Percentiles rank a stretch among this genome's conserved stretches.
Conservation (phyloP, 2,888 invertebrate species). For the Agrotis segetum region DNA sequence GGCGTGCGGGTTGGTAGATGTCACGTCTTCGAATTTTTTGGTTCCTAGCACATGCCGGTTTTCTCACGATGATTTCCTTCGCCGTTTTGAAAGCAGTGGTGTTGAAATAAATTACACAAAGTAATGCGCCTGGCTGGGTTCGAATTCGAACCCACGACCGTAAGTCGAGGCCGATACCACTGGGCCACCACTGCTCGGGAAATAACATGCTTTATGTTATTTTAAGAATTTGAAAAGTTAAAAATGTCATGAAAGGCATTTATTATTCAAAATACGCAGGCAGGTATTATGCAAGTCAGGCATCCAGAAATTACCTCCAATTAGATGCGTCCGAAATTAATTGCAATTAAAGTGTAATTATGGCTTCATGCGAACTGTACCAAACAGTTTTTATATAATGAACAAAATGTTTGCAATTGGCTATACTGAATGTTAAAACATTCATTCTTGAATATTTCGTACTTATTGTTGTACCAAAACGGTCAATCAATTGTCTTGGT, state of each 20-base stretch:
- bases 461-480: background rate
- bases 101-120: too few species aligned
- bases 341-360: conserved; percentile 48
- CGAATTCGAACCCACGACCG: too few species aligned
- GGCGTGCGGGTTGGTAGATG: too few species aligned
- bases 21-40: too few species aligned
- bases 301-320: conserved; percentile 37
- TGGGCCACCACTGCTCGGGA: too few species aligned
- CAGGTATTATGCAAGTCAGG: conserved; percentile 17
- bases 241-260: background rate
- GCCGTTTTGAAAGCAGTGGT: too few species aligned
- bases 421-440: background rate
- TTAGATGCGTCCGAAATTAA: conserved; percentile 35
- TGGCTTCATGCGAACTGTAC: conserved; percentile 3
- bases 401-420: background rate
- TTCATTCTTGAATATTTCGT: background rate
- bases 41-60: too few species aligned
- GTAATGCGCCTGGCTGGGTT: too few species aligned
- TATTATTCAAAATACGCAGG: background rate
- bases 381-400: conserved; percentile 1
- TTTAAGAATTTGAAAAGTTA: background rate
- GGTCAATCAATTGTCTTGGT: conserved; percentile 15
- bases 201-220: too few species aligned
- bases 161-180: too few species aligned
- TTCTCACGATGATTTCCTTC: too few species aligned